phyloP scores from a whole-genome alignment of 2,888 invertebrate genomes.

The Orthosia cruda region DNA sequence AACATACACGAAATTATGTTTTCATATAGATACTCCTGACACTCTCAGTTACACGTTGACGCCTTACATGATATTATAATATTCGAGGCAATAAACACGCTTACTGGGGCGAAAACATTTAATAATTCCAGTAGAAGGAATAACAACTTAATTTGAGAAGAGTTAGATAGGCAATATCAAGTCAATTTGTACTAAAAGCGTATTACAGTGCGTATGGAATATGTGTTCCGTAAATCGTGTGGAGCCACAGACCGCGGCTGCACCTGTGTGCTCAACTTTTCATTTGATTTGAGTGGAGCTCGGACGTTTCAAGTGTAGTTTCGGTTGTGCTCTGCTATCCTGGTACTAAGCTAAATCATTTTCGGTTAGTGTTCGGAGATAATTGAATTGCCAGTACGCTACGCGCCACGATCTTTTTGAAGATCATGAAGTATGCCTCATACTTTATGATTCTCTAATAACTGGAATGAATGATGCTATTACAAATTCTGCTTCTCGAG shows the following conservation, averaged over 20 bases:
- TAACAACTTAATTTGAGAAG: conserved; percentile 37
- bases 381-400: conserved; percentile 70
- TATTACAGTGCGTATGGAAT: conserved; percentile 58
- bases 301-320: conserved; percentile 71
- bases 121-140: conserved; percentile 12
- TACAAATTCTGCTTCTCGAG: neutral
- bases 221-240: conserved; percentile 67
- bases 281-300: conserved; percentile 75
- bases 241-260: conserved; percentile 56
- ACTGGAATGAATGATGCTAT: neutral
- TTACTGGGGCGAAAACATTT: conserved; percentile 24
- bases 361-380: conserved; percentile 68
- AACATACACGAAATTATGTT: conserved; percentile 1
- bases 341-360: conserved; percentile 74
- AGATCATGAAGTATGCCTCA: conserved; percentile 36
- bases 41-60: conserved; percentile 18
- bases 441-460: conserved; percentile 5
- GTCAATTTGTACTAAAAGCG: conserved; percentile 69
- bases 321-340: conserved; percentile 72
- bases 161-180: conserved; percentile 55
- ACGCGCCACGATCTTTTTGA: conserved; percentile 41
- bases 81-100: conserved; percentile 28
- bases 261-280: conserved; percentile 73
- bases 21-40: conserved; percentile 1
- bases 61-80: conserved; percentile 14